Percentiles rank a stretch among this genome's conserved stretches.
Conservation (phyloP, 2,113 vertebrate species). For the Lota lota region DNA sequence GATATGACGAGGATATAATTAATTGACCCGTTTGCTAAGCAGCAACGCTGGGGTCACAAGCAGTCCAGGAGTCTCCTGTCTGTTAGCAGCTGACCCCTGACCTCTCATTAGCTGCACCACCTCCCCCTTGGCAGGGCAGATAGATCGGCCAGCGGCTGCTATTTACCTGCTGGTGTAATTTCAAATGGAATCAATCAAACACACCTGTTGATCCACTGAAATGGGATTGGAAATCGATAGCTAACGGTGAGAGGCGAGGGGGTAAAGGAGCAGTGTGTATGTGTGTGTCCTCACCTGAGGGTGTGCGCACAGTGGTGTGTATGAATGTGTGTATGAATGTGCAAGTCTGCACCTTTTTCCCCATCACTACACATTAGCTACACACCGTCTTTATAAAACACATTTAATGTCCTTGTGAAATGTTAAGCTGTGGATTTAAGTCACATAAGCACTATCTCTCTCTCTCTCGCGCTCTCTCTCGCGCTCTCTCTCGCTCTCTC, state of each 20-base stretch:
- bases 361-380: neutral
- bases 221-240: slow-evolving; percentile 20
- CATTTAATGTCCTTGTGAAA: slow-evolving; percentile 32
- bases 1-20: no score
- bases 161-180: slow-evolving; percentile 32
- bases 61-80: neutral
- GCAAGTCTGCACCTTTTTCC: neutral
- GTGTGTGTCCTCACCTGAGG: neutral
- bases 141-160: slow-evolving; percentile 11
- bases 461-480: no score
- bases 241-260: neutral
- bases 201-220: slow-evolving; percentile 16
- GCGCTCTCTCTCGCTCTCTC: no score
- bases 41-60: no score
- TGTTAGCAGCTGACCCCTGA: neutral
- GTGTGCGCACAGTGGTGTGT: neutral
- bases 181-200: slow-evolving; percentile 31
- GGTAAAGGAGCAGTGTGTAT: neutral
- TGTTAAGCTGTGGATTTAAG: slow-evolving; percentile 22
- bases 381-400: neutral
- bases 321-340: neutral
- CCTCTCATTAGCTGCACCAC: slow-evolving; percentile 8
- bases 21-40: no score
- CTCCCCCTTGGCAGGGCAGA: neutral
- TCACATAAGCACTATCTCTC: neutral